These are phyloP conservation scores for Pristionchus mayeri DNA, from an alignment of 2,888 invertebrate genomes.

Conservation along the genomic window DNA sequence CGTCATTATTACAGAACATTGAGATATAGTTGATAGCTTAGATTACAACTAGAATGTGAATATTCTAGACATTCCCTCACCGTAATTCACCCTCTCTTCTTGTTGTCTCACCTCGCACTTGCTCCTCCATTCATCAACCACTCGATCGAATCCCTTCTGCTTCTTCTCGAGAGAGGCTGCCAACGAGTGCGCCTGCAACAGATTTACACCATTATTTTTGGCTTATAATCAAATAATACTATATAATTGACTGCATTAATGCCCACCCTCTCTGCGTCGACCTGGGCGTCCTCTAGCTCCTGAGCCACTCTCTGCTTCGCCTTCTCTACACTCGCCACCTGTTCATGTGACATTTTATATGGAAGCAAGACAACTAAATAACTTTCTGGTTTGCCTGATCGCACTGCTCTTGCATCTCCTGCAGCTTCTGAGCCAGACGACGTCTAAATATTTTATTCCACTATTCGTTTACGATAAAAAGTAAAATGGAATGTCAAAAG, in stretches of 20 bases:
- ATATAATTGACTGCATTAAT: constrained; percentile 26
- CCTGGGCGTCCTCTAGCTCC: constrained; percentile 93
- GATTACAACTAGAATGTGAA: no score
- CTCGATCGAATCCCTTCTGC: constrained; percentile 95
- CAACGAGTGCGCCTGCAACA: constrained; percentile 84
- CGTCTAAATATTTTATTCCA: constrained; percentile 64
- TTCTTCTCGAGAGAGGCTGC: constrained; percentile 97
- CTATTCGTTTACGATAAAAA: neutral
- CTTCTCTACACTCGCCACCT: constrained; percentile 83
- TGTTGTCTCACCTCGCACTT: constrained; percentile 80
- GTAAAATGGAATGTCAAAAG: neutral
- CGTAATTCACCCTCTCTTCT: neutral
- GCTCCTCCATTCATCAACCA: constrained; percentile 74
- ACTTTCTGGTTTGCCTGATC: constrained; percentile 72
- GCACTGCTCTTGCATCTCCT: constrained; percentile 75
- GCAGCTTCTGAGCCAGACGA: constrained; percentile 64
- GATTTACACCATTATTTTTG: neutral
- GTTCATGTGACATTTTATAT: neutral
- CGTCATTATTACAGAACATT: no score
- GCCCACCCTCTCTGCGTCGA: constrained; percentile 95
- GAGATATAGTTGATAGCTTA: no score
- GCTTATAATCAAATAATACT: neutral
- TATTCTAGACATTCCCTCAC: no score
- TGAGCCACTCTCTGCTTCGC: constrained; percentile 78
- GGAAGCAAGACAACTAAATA: constrained; percentile 85